Percentiles rank a stretch among this genome's conserved stretches.
Evolutionary conservation across 1,140 invertebrate genomes (phyloP).

Genomic region (Steinernema khuongi): DNA sequence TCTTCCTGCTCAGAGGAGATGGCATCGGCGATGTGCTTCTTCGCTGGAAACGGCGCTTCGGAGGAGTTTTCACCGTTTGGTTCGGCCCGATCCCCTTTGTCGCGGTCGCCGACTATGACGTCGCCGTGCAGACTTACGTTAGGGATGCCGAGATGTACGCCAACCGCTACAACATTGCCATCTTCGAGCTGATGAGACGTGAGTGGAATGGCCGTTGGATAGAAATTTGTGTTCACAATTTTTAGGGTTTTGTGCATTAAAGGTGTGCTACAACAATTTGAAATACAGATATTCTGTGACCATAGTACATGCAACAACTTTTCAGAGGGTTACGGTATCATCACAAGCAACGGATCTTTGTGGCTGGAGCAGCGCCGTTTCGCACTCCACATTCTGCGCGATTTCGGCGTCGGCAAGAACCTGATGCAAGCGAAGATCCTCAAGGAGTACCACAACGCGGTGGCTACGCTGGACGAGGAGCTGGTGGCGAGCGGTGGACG

Average conservation of each 20-base stretch:
- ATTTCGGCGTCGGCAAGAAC: conserved; percentile 34
- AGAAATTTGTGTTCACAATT: not conserved
- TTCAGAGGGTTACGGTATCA: conserved; percentile 17
- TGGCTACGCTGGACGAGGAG: not conserved
- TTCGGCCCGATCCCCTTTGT: conserved; percentile 21
- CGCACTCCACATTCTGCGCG: conserved; percentile 22
- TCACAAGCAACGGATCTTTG: conserved; percentile 21
- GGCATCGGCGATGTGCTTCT: conserved; percentile 3
- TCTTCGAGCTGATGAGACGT: not conserved
- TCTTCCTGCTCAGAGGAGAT: not conserved
- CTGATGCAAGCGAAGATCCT: conserved; percentile 34
- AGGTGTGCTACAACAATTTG: too few species aligned
- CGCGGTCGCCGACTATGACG: conserved; percentile 20
- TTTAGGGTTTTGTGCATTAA: too few species aligned
- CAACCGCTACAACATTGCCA: not conserved
- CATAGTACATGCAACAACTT: too few species aligned
- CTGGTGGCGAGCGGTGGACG: conserved; percentile 6
- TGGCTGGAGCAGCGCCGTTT: conserved; percentile 37
- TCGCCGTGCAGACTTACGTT: conserved; percentile 25
- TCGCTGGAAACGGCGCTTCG: conserved; percentile 18
- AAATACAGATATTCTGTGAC: too few species aligned
- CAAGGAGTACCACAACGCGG: not conserved
- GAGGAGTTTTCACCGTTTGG: conserved; percentile 30
- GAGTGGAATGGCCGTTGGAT: not conserved
- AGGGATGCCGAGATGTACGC: conserved; percentile 11